Evolutionary conservation across 2,888 invertebrate species (phyloP).

Genomic region (Tenthredo scrophulariae): DNA sequence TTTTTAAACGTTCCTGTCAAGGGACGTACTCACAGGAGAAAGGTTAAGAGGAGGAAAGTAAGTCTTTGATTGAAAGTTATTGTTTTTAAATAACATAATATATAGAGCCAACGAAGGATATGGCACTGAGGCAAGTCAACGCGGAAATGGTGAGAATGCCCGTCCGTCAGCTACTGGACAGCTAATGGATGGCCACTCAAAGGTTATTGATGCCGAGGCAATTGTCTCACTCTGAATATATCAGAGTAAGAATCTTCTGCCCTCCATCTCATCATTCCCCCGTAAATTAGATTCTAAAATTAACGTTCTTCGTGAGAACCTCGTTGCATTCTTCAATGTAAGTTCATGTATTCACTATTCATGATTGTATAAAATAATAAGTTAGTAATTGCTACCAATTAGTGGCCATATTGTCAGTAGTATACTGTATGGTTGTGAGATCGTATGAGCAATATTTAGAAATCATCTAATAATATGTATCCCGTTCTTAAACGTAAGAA

Average conservation of each 20-base stretch:
- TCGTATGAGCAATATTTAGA: neutral
- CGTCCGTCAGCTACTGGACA: slow-evolving; percentile 65
- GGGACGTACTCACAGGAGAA: slow-evolving; percentile 56
- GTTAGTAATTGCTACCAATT: slow-evolving; percentile 8
- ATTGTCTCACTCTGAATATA: slow-evolving; percentile 27
- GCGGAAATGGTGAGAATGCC: slow-evolving; percentile 56
- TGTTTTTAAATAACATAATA: neutral
- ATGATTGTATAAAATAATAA: slow-evolving; percentile 10
- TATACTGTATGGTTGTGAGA: slow-evolving; percentile 9
- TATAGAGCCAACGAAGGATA: neutral
- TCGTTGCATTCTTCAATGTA: slow-evolving; percentile 42
- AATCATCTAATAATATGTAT: slow-evolving; percentile 29
- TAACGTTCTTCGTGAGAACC: slow-evolving; percentile 51
- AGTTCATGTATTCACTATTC: slow-evolving; percentile 42
- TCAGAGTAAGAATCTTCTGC: neutral
- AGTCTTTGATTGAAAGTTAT: slow-evolving; percentile 35
- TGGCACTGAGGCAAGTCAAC: slow-evolving; percentile 5
- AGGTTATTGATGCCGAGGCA: slow-evolving; percentile 35
- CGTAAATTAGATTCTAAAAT: slow-evolving; percentile 25
- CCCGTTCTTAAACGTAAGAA: neutral
- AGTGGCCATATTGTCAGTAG: slow-evolving; percentile 23
- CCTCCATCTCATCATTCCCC: slow-evolving; percentile 26
- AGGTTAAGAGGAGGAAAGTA: slow-evolving; percentile 59
- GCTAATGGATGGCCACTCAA: slow-evolving; percentile 62
- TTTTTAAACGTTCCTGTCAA: slow-evolving; percentile 70